Evolutionary conservation across 2,888 invertebrate genomes (phyloP).

Genomic region (Choristoneura rosaceana): DNA sequence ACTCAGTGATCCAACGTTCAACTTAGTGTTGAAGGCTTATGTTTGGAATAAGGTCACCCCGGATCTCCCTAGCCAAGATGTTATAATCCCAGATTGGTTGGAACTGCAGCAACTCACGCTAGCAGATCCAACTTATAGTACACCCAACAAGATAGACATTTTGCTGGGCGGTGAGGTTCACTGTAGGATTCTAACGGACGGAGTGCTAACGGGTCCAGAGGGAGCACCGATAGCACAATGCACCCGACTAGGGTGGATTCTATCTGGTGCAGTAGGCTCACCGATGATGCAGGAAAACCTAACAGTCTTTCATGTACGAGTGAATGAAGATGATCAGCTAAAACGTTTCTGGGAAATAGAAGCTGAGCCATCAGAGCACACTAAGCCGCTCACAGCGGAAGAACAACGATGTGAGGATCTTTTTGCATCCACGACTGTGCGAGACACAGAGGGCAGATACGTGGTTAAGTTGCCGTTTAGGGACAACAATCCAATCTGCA

Average conservation of each 20-base stretch:
- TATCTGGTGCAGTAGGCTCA: slow-evolving; percentile 41
- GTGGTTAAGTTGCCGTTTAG: slow-evolving; percentile 46
- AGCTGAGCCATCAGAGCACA: slow-evolving; percentile 38
- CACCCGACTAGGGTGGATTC: slow-evolving; percentile 46
- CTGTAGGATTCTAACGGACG: slow-evolving; percentile 41
- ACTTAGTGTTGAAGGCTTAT: slow-evolving; percentile 4
- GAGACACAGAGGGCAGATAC: slow-evolving; percentile 43
- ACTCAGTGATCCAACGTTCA: neutral
- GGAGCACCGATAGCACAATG: slow-evolving; percentile 43
- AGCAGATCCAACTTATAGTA: too few species aligned
- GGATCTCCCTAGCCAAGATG: neutral
- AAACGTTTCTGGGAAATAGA: slow-evolving; percentile 50
- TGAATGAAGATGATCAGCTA: slow-evolving; percentile 40
- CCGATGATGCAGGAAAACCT: slow-evolving; percentile 3
- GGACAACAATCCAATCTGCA: slow-evolving; percentile 11
- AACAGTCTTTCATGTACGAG: slow-evolving; percentile 34
- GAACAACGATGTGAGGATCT: slow-evolving; percentile 45
- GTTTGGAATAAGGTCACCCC: slow-evolving; percentile 7
- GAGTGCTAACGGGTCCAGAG: slow-evolving; percentile 37
- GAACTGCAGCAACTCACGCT: too few species aligned
- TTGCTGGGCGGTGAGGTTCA: slow-evolving; percentile 39
- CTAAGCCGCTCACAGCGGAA: slow-evolving; percentile 39
- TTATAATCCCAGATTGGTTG: neutral
- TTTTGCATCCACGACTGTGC: slow-evolving; percentile 37
- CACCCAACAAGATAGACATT: slow-evolving; percentile 42